Percentiles rank a stretch among this genome's conserved stretches.
phyloP scores from a whole-genome alignment of 2,888 invertebrate genomes.

The Hemithea aestivaria region DNA sequence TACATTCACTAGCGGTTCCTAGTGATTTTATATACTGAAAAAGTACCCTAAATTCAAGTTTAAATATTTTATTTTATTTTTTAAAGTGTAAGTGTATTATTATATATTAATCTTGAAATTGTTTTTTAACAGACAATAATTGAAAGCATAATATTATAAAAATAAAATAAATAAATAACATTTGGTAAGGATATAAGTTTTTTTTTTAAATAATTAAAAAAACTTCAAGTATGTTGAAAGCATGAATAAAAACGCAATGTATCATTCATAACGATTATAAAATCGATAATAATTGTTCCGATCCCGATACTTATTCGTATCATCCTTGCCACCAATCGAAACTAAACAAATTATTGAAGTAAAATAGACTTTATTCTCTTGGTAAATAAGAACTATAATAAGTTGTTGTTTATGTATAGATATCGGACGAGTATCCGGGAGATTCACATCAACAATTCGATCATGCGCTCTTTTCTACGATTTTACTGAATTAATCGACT shows the following conservation, averaged over 20 bases:
- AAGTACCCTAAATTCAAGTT: too few species aligned
- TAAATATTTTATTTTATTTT: too few species aligned
- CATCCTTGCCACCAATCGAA: constrained; percentile 31
- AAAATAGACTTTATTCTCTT: constrained; percentile 28
- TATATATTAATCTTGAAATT: too few species aligned
- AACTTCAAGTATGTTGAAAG: too few species aligned
- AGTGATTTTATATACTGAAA: too few species aligned
- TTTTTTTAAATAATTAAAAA: too few species aligned
- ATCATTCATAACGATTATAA: constrained; percentile 28
- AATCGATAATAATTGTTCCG: constrained; percentile 51
- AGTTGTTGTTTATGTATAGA: constrained; percentile 24
- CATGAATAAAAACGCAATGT: constrained; percentile 2
- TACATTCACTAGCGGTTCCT: too few species aligned
- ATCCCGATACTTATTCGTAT: constrained; percentile 49
- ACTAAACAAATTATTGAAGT: not conserved
- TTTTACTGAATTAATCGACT: constrained; percentile 7
- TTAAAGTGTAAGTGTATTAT: too few species aligned
- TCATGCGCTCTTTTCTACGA: constrained; percentile 50
- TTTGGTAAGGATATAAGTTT: too few species aligned
- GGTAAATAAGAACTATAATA: constrained; percentile 14
- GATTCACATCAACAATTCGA: constrained; percentile 67
- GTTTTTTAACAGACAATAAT: too few species aligned
- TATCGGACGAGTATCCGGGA: constrained; percentile 56
- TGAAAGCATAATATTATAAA: too few species aligned
- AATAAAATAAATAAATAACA: too few species aligned